Evolutionary conservation across 2,888 invertebrate species (phyloP).

Genomic region (Apamea sordens): DNA sequence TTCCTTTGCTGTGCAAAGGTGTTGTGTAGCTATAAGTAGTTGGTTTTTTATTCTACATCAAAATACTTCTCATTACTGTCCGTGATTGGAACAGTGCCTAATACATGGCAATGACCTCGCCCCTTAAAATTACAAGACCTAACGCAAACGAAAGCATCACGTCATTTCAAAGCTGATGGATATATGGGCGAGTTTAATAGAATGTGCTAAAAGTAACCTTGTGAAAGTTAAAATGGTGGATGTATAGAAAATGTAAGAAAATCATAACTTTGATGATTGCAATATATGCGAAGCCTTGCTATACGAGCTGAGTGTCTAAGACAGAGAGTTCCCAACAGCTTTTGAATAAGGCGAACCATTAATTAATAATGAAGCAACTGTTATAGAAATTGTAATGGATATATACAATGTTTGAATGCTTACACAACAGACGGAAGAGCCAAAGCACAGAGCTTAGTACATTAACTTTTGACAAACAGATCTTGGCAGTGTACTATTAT

Average conservation of each 20-base stretch:
- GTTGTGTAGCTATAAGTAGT: not conserved
- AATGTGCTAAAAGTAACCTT: slow-evolving; percentile 5
- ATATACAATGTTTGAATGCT: slow-evolving; percentile 14
- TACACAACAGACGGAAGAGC: slow-evolving; percentile 24
- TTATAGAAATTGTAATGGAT: not conserved
- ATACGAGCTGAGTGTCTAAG: too few species aligned
- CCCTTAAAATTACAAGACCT: slow-evolving; percentile 43
- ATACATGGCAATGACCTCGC: slow-evolving; percentile 60
- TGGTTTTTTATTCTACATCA: slow-evolving; percentile 21
- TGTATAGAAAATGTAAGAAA: not conserved
- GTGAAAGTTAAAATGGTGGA: not conserved
- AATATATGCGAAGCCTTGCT: not conserved
- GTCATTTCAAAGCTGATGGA: slow-evolving; percentile 35
- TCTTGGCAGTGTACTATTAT: slow-evolving; percentile 37
- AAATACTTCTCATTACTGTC: slow-evolving; percentile 34
- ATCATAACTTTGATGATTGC: not conserved
- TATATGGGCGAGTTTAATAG: slow-evolving; percentile 13
- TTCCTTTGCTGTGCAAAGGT: not conserved
- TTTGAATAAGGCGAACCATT: not conserved
- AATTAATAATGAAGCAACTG: slow-evolving; percentile 5
- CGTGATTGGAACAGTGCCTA: slow-evolving; percentile 54
- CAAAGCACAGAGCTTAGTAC: slow-evolving; percentile 19
- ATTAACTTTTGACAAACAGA: slow-evolving; percentile 45
- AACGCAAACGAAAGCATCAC: slow-evolving; percentile 44
- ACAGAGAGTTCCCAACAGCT: not conserved